Base-by-base conservation (phyloP, 2,888 invertebrate genomes). In the Leptinotarsa haldemani region DNA sequence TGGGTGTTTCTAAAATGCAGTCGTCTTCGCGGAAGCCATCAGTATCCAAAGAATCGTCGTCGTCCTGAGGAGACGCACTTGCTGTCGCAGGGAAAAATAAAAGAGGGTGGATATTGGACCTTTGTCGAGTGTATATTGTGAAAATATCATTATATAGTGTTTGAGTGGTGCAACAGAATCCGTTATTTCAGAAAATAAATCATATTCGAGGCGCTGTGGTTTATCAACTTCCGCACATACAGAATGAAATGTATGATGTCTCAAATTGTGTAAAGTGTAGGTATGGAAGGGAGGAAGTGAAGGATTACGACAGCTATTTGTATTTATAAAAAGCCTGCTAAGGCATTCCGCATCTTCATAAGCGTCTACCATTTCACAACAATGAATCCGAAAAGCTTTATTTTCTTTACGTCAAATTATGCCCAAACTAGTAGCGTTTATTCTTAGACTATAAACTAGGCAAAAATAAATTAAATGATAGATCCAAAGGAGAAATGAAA, bases 11-110 rank as follows among this genome's bases (percentile, higher is more conserved):
- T 82, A 88, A 82, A 66, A 88, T 85, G 81, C 86, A 88, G 78
- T 88, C 87, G 79, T 89, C 89, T 82, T 88, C 88, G 80, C 87
- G 88, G 83, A 89, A 90, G 81, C 89, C 89, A 82, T 90, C 89
- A 65, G 89, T 89, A 82, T 89, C 89, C 87, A 89, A 85, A 67
- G 89, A 89, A 81, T 90, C 90, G 83, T 89, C 90, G 85, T 89
- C 89, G 82, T 89, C 89, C 84, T 89, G 89, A 73, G 89, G 89
- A 77, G 89, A 89, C 80, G 88, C 88, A 81, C 87, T 87, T 75
- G 80, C 83, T 84, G 84, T 81, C 83, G 84, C 81, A 83, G 80
- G 83, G 83, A 83, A 78, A 78, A 77, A 80, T 64, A 76, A 75
- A 65, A 75, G 46, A 78, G 79, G 78, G 63, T 77, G 79, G 78